These are phyloP conservation scores for Ptychodera flava DNA, from an alignment of 35 echinoderm and acorn worm species.

Conservation along the genomic window DNA sequence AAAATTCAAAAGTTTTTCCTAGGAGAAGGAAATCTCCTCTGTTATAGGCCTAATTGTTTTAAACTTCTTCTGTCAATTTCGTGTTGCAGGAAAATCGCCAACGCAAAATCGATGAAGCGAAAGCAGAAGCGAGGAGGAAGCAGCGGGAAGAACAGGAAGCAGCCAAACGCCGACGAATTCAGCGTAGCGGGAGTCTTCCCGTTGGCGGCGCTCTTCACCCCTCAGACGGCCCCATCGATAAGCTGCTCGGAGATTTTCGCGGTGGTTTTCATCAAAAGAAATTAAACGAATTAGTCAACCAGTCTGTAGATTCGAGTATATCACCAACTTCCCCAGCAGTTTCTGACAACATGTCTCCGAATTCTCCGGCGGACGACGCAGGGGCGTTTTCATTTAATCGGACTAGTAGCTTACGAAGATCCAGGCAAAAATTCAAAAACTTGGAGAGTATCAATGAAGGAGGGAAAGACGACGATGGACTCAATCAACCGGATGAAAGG, in stretches of 20 bases:
- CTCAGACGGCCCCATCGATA: conserved; percentile 44
- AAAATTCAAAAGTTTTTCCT: too few species aligned
- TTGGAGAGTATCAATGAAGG: conserved; percentile 37
- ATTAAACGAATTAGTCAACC: conserved; percentile 17
- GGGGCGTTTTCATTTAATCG: conserved; percentile 22
- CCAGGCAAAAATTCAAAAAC: conserved; percentile 54
- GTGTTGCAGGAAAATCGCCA: conserved; percentile 93
- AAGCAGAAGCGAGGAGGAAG: conserved; percentile 53
- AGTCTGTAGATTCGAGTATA: conserved; percentile 10
- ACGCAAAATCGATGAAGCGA: conserved; percentile 59
- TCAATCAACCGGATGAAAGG: conserved; percentile 15
- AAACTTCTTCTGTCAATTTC: too few species aligned
- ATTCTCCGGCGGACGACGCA: conserved; percentile 25
- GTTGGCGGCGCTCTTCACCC: conserved; percentile 18
- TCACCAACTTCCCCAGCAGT: conserved; percentile 33
- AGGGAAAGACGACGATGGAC: conserved; percentile 15
- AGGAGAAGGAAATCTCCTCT: too few species aligned
- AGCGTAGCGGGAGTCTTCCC: conserved; percentile 43
- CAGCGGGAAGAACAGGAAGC: conserved; percentile 68
- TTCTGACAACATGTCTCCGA: conserved; percentile 32
- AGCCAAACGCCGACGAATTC: conserved; percentile 7
- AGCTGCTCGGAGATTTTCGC: conserved; percentile 61
- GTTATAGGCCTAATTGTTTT: too few species aligned
- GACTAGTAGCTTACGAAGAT: conserved; percentile 33
- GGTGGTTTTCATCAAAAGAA: conserved; percentile 45